Base-by-base conservation (phyloP, 2,888 invertebrate genomes). In the Orthonychiurus folsomi region DNA sequence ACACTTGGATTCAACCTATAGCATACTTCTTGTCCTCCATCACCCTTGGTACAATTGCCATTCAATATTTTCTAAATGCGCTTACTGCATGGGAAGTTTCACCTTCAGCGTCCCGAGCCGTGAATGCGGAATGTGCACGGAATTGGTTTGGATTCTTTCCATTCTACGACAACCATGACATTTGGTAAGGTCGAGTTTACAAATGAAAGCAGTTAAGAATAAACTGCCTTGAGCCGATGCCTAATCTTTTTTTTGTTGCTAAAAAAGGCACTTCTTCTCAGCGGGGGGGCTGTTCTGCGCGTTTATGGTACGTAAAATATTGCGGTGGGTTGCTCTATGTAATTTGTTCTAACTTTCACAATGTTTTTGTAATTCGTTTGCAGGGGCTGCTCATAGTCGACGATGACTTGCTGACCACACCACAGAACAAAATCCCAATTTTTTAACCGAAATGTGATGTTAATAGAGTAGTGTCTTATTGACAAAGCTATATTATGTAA, bases 251-350 rank as follows among this genome's bases (percentile, higher is more conserved):
- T n/a, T n/a, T n/a, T n/a, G n/a, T 15, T 25, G 47, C n/a, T 81
- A 81, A n/a, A n/a, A n/a, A n/a, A n/a, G n/a, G 81, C 81, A 80
- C 71, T 79, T 79, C 73, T 74, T 79, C 58, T 79, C 79, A 15
- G 77, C 80, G 25, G 75, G 76, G 60, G 76, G 77, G 52, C 73
- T 80, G 63, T 80, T 80, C 70, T 75, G 79, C 65, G 77, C 78
- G 24, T 80, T 80, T 69, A 75, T 79, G 76, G 79, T 79, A 61
- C 64, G 68, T 26, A 23, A 23, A 37, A 2, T 26, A 25, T 54
- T 9, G 9, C 25, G 3, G 9, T 53, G 27, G 27, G 18, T 3
- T 20, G 3, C n/a, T 18, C 56, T 56, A 25, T 26, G 9, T 56
- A 21, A 21, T 37, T 20, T 24, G 28, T 5, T 54, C 37, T 27